Conservation (phyloP, 2,797 vertebrate species). For the Varecia variegata region DNA sequence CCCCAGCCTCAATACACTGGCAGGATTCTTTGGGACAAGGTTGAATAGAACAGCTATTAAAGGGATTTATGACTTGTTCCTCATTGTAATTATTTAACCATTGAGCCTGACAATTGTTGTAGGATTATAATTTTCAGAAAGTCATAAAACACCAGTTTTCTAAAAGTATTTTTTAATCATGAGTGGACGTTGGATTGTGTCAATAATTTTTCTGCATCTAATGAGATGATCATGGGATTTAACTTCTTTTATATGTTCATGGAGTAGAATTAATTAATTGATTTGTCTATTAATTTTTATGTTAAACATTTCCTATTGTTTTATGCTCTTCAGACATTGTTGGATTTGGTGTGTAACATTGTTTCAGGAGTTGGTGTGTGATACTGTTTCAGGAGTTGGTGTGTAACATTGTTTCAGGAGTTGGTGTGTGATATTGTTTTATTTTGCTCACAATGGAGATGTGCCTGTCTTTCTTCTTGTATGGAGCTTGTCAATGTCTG, state of each 20-base stretch:
- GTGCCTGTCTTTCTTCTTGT: not conserved
- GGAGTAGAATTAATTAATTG: not conserved
- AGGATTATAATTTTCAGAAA: not conserved
- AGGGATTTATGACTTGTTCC: not conserved
- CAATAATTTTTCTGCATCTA: not conserved
- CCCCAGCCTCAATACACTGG: not conserved
- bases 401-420: not conserved
- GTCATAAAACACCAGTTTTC: not conserved
- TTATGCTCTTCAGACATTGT: not conserved
- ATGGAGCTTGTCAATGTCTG: fast-evolving
- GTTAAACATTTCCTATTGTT: not conserved
- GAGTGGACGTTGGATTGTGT: not conserved
- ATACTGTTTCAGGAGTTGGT: no score
- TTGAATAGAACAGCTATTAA: not conserved
- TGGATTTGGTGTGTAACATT: not conserved
- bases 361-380: not conserved
- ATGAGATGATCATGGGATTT: not conserved
- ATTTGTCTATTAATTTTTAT: not conserved
- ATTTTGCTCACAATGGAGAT: not conserved
- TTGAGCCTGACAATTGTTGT: not conserved
- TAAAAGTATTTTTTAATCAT: not conserved
- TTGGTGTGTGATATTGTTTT: not conserved
- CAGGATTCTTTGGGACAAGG: not conserved
- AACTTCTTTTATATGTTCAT: not conserved
- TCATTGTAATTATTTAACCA: not conserved